Evolutionary conservation across 2,113 vertebrate genomes (phyloP).

Genomic region (Strix aluco): DNA sequence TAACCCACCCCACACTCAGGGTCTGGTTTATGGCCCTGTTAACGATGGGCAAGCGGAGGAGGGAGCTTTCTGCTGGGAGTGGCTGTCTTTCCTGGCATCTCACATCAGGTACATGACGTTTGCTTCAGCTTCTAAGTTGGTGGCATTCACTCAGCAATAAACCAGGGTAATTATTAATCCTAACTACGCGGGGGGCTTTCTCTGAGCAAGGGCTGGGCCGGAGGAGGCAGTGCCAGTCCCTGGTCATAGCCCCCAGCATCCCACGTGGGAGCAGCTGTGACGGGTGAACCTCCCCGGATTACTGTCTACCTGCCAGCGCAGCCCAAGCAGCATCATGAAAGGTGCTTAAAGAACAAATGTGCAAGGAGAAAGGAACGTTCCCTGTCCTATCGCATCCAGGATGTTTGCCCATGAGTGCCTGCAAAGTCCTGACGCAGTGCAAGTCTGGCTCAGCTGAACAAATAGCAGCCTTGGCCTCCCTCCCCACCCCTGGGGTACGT

Average conservation of each 20-base stretch:
- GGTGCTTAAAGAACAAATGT: background rate
- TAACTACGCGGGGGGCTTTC: background rate
- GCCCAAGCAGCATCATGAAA: background rate
- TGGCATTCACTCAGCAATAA: background rate
- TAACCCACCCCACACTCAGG: fast-evolving
- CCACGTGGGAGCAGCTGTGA: background rate
- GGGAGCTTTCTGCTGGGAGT: background rate
- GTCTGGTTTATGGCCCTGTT: background rate
- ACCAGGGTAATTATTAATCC: conserved; percentile 22
- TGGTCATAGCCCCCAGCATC: background rate
- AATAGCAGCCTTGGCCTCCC: background rate
- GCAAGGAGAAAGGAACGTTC: background rate
- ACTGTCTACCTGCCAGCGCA: background rate
- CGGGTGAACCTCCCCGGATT: background rate
- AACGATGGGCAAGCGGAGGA: background rate
- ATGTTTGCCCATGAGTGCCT: background rate
- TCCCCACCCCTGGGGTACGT: background rate
- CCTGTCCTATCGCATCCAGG: background rate
- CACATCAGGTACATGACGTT: background rate
- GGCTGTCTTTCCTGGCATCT: background rate
- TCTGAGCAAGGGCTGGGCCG: background rate
- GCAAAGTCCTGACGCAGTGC: background rate
- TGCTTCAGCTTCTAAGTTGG: background rate
- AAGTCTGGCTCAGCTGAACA: background rate
- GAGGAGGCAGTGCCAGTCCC: background rate